These are phyloP conservation scores for Clivina fossor DNA, from an alignment of 2,888 invertebrate species.

Conservation along the genomic window DNA sequence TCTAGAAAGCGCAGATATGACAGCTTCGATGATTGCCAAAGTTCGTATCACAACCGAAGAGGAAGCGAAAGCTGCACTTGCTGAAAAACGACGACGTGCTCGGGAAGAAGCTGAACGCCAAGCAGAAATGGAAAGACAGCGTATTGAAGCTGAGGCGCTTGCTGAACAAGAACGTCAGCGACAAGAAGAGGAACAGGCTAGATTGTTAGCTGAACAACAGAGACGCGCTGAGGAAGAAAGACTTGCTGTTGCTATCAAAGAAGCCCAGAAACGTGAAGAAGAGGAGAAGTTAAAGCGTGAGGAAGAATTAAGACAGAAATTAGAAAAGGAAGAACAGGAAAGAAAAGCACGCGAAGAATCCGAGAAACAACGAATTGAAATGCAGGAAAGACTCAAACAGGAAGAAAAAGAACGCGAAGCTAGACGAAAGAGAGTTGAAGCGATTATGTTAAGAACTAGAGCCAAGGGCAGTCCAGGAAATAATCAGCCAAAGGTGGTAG, in stretches of 20 bases:
- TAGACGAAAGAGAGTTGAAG: constrained; percentile 86
- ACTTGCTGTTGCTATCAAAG: constrained; percentile 69
- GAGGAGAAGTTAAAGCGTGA: constrained; percentile 74
- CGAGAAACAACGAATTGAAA: constrained; percentile 78
- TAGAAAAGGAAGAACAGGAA: constrained; percentile 76
- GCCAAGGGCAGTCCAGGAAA: constrained; percentile 45
- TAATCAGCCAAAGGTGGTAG: constrained; percentile 26
- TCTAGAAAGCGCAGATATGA: constrained; percentile 47
- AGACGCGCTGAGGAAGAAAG: constrained; percentile 83
- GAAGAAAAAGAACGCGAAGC: constrained; percentile 89
- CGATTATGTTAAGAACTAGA: constrained; percentile 89
- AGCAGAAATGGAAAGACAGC: constrained; percentile 79
- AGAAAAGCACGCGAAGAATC: constrained; percentile 82
- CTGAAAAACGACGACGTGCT: constrained; percentile 83
- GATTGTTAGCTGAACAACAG: constrained; percentile 76
- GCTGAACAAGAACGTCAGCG: constrained; percentile 70
- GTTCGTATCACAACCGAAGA: constrained; percentile 83
- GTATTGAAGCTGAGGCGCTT: constrained; percentile 71
- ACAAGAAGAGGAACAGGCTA: constrained; percentile 82
- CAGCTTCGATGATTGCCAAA: constrained; percentile 68
- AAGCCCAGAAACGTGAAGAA: constrained; percentile 74
- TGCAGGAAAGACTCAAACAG: constrained; percentile 76
- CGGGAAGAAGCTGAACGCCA: constrained; percentile 90
- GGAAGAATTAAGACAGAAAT: constrained; percentile 63
- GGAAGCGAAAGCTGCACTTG: constrained; percentile 90